Evolutionary conservation across 2,113 vertebrate genomes (phyloP).

Genomic region (Leptobrachium leishanense): DNA sequence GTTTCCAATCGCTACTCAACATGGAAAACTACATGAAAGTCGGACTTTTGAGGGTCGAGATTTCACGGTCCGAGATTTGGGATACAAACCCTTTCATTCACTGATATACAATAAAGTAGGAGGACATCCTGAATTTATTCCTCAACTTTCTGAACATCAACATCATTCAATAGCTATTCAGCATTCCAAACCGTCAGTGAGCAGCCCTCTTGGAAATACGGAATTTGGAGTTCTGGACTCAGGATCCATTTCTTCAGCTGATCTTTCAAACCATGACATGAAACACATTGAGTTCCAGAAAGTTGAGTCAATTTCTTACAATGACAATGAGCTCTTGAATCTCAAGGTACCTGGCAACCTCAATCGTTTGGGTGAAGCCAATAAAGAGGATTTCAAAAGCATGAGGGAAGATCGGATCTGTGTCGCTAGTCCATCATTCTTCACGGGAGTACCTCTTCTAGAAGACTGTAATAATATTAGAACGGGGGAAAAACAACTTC

Average conservation of each 20-base stretch:
- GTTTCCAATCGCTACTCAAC: too few relatives aligned
- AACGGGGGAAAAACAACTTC: not conserved
- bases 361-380: not conserved
- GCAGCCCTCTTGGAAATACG: not conserved
- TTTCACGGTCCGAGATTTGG: too few relatives aligned
- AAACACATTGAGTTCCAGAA: not conserved
- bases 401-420: not conserved
- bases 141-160: not conserved
- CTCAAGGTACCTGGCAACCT: not conserved
- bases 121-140: not conserved
- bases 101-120: not conserved
- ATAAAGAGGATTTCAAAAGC: not conserved
- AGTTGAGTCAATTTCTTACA: not conserved
- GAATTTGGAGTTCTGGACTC: not conserved
- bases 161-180: not conserved
- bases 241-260: conserved; percentile 1
- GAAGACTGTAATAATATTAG: not conserved
- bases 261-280: not conserved
- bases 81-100: too few relatives aligned
- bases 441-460: not conserved
- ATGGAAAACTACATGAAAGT: too few relatives aligned
- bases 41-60: too few relatives aligned
- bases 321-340: not conserved
- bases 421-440: not conserved
- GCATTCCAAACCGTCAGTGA: not conserved